These are phyloP conservation scores for Eupleurogrammus muticus DNA, from an alignment of 2,797 vertebrate genomes.

Conservation along the genomic window DNA sequence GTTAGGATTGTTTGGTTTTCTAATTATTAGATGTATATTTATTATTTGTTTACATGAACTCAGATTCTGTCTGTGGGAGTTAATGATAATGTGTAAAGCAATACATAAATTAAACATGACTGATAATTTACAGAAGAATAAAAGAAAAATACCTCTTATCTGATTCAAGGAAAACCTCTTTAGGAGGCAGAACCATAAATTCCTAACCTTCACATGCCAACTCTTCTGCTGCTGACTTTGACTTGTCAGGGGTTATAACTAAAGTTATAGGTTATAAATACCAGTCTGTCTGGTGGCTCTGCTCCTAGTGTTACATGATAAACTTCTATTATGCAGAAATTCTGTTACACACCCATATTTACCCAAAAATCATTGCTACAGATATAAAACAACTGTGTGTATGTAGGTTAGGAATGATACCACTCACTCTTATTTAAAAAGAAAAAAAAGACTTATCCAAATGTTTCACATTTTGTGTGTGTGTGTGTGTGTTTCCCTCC, in stretches of 20 bases:
- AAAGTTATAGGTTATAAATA: background rate
- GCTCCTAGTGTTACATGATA: too few species aligned
- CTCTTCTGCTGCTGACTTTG: background rate
- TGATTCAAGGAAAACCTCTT: background rate
- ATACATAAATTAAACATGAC: background rate
- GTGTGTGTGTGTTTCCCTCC: too few species aligned
- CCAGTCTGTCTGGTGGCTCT: background rate
- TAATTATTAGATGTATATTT: too few species aligned
- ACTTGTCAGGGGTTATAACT: background rate
- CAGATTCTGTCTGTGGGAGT: background rate
- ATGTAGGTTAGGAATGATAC: too few species aligned
- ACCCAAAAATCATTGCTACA: background rate
- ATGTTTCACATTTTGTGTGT: too few species aligned
- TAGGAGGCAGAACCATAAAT: background rate
- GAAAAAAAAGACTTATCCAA: too few species aligned
- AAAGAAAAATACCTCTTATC: background rate
- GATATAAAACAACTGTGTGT: too few species aligned
- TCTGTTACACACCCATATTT: too few species aligned
- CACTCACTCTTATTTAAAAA: too few species aligned
- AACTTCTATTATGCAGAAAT: too few species aligned
- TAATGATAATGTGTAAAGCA: background rate
- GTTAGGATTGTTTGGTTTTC: background rate
- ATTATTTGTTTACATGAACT: background rate
- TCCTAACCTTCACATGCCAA: background rate
- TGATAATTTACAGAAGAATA: constrained; percentile 4